Evolutionary conservation across 2,113 vertebrate genomes (phyloP), one percentile per base, ranked within the genome.

Genomic region (Lichenostomus cassidix): DNA sequence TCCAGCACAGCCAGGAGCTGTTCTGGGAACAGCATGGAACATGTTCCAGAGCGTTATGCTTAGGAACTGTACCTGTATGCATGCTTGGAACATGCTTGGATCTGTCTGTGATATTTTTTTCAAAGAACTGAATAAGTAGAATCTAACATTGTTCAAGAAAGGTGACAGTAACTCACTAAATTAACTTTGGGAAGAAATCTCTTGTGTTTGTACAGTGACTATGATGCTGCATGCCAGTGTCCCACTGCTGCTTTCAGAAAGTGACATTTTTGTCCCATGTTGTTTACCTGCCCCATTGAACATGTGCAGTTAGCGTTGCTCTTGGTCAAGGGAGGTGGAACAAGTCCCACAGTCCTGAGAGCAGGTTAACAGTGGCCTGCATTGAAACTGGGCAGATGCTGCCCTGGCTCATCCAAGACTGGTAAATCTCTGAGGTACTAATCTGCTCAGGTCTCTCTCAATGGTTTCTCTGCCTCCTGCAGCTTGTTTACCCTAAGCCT

Each of bases 401-500:
- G 39, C 31, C 19, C 59, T 42, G 41, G 58, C 56, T 71, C 60
- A 76, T n/a, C 20, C 3, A 1, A 79, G 68, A 27, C 55, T 70
- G 74, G 78, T 78, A 58, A 65, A 70, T 64, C 52, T 14, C 37
- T 16, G 25, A 68, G 25, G 46, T 64, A 31, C 33, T 16, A 49
- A 69, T 76, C 44, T 0, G 0, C 75, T 78, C 21, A 20, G 39
- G 84, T 75, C 28, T 94, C 79, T 89, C 93, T 79, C 53, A 7
- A 53, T 78, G 63, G 33, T 90, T 91, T 95, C 71, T 97, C 89
- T 96, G 84, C 94, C 89, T 96, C 44, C 95, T 96, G 60, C 97
- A 98, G 97, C 95, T 98, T 92, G 39, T 83, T 79, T 86, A 96
- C 85, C 94, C 95, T 91, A 92, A 97, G n/a, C 91, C 93, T 89